Base-by-base conservation (phyloP, 2,113 vertebrate species). In the Cheilinus undulatus region DNA sequence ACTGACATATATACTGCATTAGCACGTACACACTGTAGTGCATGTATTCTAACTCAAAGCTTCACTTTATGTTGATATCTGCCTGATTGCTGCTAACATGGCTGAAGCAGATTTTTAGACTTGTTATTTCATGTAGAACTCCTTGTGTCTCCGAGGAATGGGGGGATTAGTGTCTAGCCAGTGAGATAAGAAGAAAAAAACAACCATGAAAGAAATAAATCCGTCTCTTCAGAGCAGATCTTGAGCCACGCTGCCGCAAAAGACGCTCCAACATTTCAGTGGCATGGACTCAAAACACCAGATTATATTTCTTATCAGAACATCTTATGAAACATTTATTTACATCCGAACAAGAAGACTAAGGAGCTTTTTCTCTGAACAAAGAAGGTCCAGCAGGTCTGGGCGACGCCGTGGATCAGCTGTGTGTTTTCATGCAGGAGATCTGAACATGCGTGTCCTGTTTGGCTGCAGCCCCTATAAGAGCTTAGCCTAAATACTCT, bases 401-500 rank as follows among this genome's bases (percentile, higher is more conserved):
- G 24, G 7, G 63, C 30, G 3, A 69, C 46, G 28, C 60, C 24
- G 50, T 40, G n/a, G 68, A 42, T 49, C n/a, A 11, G 42, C 26
- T 20, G 0, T 3, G 20, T 43, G 23, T 76, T 74, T 82, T 62
- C 9, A 30, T 76, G 65, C 57, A 46, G 61, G 62, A 72, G 60
- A 82, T 88, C 50, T 74, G n/a, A 70, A 58, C 60, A 51, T 45
- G 78, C 43, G 59, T 71, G 84, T 54, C 74, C 84, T 56, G 69
- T 79, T 89, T 89, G 90, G 91, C 88, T 64, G 68, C 22, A 49
- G 83, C 82, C 53, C 50, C 80, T 60, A 51, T 42, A 73, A 62
- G 78, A 90, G 92, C 90, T 93, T 92, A 89, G 85, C 90, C 90
- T 81, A 82, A 88, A 92, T 91, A 86, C 83, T 71, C 62, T 88